These are phyloP conservation scores for Hirtodrosophila histrioides DNA, from an alignment of 2,888 invertebrate genomes.

Conservation along the genomic window DNA sequence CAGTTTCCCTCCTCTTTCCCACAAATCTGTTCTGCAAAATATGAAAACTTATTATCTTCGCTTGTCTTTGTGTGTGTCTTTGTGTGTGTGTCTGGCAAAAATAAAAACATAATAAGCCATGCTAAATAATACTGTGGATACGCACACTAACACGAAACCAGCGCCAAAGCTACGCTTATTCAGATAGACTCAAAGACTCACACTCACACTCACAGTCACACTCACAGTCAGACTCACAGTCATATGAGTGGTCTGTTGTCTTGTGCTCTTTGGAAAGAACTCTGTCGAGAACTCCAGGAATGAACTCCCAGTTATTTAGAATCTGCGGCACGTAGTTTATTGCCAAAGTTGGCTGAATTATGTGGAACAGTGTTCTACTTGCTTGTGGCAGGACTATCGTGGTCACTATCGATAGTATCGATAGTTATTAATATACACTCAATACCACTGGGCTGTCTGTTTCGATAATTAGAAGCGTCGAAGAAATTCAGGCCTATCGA, in stretches of 20 bases:
- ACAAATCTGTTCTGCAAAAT: slow-evolving; percentile 45
- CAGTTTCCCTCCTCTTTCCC: not conserved
- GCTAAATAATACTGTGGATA: slow-evolving; percentile 16
- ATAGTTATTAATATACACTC: too few relatives aligned
- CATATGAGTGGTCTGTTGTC: slow-evolving; percentile 18
- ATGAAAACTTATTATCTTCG: slow-evolving; percentile 62
- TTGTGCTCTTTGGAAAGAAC: slow-evolving; percentile 6
- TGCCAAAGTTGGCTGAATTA: not conserved
- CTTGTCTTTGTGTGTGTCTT: not conserved
- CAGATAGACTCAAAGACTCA: slow-evolving; percentile 20
- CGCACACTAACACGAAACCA: not conserved
- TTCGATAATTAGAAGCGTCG: too few relatives aligned
- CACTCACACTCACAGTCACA: not conserved
- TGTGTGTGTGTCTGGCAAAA: slow-evolving; percentile 8
- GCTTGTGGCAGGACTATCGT: too few relatives aligned
- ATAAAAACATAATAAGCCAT: slow-evolving; percentile 32
- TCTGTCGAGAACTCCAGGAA: slow-evolving; percentile 11
- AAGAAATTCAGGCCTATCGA: too few relatives aligned
- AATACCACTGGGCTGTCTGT: too few relatives aligned
- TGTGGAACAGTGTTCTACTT: too few relatives aligned
- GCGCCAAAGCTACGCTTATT: slow-evolving; percentile 32
- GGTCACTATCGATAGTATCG: too few relatives aligned
- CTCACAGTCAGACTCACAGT: slow-evolving; percentile 1
- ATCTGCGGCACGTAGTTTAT: not conserved
- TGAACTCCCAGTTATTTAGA: not conserved